Evolutionary conservation across 2,113 vertebrate species (phyloP).

Genomic region (Pavo muticus): DNA sequence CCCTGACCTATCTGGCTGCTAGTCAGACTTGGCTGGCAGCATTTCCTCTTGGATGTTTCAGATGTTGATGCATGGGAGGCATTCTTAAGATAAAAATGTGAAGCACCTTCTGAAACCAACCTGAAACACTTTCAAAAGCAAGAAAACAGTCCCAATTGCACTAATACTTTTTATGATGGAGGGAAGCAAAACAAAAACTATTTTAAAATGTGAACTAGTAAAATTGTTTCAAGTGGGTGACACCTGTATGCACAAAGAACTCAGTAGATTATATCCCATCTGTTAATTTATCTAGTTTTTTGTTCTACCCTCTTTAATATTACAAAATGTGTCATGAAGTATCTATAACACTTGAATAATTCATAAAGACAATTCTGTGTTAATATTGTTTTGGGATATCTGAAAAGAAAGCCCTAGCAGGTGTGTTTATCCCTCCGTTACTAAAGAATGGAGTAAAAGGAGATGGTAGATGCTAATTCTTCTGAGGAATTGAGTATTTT

Average conservation of each 20-base stretch:
- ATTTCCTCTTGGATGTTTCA: slow-evolving; percentile 16
- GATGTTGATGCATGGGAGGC: neutral
- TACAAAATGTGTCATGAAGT: neutral
- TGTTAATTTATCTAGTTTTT: neutral
- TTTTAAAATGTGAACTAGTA: neutral
- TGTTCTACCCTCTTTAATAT: neutral
- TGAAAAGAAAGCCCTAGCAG: neutral
- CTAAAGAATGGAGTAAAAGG: neutral
- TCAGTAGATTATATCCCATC: neutral
- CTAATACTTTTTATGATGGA: neutral
- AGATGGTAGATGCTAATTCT: neutral
- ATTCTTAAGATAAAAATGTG: neutral
- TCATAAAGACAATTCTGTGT: neutral
- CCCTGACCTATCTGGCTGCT: neutral
- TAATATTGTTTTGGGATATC: neutral
- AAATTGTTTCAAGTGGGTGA: neutral
- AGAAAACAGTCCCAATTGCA: neutral
- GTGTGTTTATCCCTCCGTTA: neutral
- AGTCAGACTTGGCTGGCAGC: neutral
- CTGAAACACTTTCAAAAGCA: neutral
- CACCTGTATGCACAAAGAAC: neutral
- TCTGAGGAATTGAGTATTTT: neutral
- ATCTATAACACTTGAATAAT: neutral
- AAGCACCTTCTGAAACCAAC: neutral
- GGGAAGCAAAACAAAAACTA: neutral